These are phyloP conservation scores for Uria aalge DNA, from an alignment of 2,113 vertebrate genomes.

Conservation along the genomic window DNA sequence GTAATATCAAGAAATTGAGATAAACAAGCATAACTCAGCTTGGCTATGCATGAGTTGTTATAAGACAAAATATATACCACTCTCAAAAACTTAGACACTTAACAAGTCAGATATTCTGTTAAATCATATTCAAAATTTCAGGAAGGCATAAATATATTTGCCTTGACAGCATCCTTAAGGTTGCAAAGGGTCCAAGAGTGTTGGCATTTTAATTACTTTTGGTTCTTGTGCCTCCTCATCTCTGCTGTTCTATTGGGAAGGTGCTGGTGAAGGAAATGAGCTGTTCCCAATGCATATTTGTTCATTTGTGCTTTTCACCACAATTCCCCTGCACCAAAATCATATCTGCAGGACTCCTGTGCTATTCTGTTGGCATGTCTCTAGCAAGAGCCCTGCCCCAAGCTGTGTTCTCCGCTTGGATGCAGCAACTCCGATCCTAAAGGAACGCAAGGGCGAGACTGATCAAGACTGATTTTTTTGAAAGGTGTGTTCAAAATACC, in stretches of 20 bases:
- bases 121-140: not conserved
- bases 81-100: not conserved
- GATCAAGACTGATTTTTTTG: not conserved
- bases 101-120: not conserved
- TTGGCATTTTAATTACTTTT: not conserved
- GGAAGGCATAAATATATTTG: not conserved
- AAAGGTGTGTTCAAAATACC: not conserved
- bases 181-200: not conserved
- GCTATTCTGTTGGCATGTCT: not conserved
- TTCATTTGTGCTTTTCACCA: not conserved
- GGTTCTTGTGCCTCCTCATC: not conserved
- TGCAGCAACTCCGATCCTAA: not conserved
- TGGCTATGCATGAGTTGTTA: not conserved
- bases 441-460: not conserved
- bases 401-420: not conserved
- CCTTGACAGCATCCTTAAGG: not conserved
- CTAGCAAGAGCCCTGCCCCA: not conserved
- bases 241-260: not conserved
- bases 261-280: not conserved
- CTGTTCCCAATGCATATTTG: not conserved
- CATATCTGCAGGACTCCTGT: not conserved
- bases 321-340: not conserved
- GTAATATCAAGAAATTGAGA: not conserved
- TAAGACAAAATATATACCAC: not conserved
- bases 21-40: not conserved